A percentile compares a stretch with the other conserved stretches of the same genome.
phyloP scores from a whole-genome alignment of 1,140 invertebrate genomes.

The Lutraria rhynchaena region DNA sequence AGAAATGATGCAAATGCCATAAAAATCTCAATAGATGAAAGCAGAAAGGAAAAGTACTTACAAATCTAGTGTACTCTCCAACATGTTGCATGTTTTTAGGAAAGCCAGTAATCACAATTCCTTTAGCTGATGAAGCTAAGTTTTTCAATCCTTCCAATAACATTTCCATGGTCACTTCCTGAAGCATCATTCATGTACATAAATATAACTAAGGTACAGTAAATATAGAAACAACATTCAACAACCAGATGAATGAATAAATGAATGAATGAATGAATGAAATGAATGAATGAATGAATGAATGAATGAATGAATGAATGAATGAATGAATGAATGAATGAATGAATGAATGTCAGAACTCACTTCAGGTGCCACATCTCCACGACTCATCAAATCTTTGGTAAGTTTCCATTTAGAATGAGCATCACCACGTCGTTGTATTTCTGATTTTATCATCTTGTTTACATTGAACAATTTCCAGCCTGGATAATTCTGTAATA shows the following conservation, averaged over 20 bases:
- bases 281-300: too few species aligned
- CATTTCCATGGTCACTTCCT: conserved; percentile 93
- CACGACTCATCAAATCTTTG: conserved; percentile 72
- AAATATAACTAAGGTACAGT: background rate
- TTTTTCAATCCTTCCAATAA: conserved; percentile 90
- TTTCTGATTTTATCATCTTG: conserved; percentile 70
- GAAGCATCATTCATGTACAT: conserved; percentile 21
- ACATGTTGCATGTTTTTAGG: conserved; percentile 82
- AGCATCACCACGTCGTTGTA: conserved; percentile 67
- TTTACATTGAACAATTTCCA: conserved; percentile 79
- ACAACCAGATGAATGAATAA: background rate
- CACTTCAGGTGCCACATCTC: conserved; percentile 80
- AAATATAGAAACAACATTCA: conserved; percentile 11
- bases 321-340: too few species aligned
- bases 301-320: too few species aligned
- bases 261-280: too few species aligned
- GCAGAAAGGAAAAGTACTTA: too few species aligned
- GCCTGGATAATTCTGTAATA: conserved; percentile 70
- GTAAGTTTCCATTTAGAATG: conserved; percentile 77
- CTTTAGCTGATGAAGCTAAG: conserved; percentile 87
- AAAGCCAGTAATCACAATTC: conserved; percentile 98
- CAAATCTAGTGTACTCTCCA: conserved; percentile 71
- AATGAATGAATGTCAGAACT: too few species aligned
- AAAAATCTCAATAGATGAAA: too few species aligned
- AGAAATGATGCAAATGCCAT: too few species aligned